Evolutionary conservation across 2,888 invertebrate species (phyloP), one percentile per base, ranked within the genome.

Genomic region (Blastobasis lacticolella): DNA sequence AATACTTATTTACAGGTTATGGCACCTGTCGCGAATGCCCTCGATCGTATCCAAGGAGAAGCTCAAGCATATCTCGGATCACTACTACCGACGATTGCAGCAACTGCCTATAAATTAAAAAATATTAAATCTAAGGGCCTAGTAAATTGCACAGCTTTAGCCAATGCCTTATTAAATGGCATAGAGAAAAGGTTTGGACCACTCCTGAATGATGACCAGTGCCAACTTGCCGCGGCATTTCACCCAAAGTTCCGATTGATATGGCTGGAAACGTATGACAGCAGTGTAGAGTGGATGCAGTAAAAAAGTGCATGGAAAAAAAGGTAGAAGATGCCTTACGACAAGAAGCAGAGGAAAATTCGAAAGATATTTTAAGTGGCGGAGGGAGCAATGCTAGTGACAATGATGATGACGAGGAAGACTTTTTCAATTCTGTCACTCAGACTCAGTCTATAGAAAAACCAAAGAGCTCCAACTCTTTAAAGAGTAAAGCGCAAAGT

Each of bases 311-410:
- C 55, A 57, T 56, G 54, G 48, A 52, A 57, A 59, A 58, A 57
- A 58, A 61, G 50, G 57, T 59, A 62, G 60, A 62, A 61, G 57
- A 63, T 48, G 58, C 57, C 36, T 58, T 61, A 59, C 55, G 54
- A 54, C 57, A 58, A 57, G 55, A 60, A 58, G 54, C 54, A 52
- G 53, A 23, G 46, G 55, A 58, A 57, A 63, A 47, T 56, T 59
- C 54, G 57, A 63, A 61, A 53, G 57, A 57, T 54, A 57, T 46
- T 57, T 56, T 54, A 56, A 57, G 48, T 57, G 57, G 57, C 54
- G 54, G 56, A 57, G 54, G 53, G 40, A 57, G 57, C 55, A 59
- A 57, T 49, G 56, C 57, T 56, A 48, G 44, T 48, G 57, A 60
- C 48, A 23, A 23, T 23, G 54, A 56, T 48, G 57, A 55, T 58